These are phyloP conservation scores for Drosophila neotestacea DNA, from an alignment of 2,888 invertebrate species.

Conservation along the genomic window DNA sequence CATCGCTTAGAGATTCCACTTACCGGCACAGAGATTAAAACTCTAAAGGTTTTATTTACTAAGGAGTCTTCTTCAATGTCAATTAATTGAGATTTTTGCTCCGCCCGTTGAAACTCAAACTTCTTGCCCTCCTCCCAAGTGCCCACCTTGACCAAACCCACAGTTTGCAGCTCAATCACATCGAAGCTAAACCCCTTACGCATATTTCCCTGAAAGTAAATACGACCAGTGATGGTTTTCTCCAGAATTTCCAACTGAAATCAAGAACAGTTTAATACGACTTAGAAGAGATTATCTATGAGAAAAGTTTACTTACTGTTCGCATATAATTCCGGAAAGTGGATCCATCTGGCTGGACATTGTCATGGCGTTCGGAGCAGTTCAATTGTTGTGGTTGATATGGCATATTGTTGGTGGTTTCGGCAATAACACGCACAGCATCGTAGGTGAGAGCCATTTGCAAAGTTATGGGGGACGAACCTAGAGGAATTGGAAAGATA, in stretches of 20 bases:
- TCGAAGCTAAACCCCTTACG: conserved; percentile 90
- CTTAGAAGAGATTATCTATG: too few relatives aligned
- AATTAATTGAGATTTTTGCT: conserved; percentile 82
- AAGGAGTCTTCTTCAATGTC: conserved; percentile 87
- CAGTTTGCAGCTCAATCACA: conserved; percentile 88
- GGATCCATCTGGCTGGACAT: conserved; percentile 91
- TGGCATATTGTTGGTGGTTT: conserved; percentile 89
- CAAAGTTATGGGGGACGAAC: conserved; percentile 85
- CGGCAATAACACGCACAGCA: conserved; percentile 92
- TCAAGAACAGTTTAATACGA: background rate
- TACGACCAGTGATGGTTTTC: conserved; percentile 88
- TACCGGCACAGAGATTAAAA: conserved; percentile 90
- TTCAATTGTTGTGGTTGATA: conserved; percentile 86
- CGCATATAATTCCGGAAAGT: conserved; percentile 92
- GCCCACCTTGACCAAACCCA: conserved; percentile 89
- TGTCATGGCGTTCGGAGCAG: conserved; percentile 87
- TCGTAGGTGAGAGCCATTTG: conserved; percentile 94
- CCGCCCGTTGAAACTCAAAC: conserved; percentile 86
- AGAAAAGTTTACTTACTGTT: conserved; percentile 62
- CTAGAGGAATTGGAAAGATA: conserved; percentile 26
- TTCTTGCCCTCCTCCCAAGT: conserved; percentile 89
- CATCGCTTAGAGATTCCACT: background rate
- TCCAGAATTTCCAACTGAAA: conserved; percentile 85
- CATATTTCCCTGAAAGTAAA: conserved; percentile 92
- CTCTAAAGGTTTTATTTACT: conserved; percentile 89